Conservation (phyloP, 2,113 vertebrate genomes). For the Corythaixoides concolor region DNA sequence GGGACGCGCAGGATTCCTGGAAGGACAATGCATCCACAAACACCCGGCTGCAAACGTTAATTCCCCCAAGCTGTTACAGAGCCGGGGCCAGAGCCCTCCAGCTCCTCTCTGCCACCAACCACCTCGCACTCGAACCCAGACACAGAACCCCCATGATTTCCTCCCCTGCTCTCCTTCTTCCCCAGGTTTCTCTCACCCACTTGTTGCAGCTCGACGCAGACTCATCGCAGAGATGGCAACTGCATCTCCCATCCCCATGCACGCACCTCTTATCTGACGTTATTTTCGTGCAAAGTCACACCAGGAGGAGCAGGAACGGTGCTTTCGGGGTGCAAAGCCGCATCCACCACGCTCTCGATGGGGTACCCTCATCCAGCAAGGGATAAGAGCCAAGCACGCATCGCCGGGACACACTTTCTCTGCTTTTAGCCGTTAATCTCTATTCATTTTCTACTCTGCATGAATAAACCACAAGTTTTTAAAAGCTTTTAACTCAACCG, state of each 20-base stretch:
- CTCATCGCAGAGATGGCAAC: not conserved
- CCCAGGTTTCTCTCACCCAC: not conserved
- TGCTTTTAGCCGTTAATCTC: not conserved
- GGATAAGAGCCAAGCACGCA: fast-evolving
- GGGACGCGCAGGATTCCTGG: fast-evolving
- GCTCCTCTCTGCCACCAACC: not conserved
- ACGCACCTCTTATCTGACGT: not conserved
- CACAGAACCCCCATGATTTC: not conserved
- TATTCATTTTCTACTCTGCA: not conserved
- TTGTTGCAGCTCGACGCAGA: not conserved
- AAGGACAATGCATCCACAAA: not conserved
- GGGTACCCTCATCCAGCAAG: not conserved
- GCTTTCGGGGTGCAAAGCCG: fast-evolving
- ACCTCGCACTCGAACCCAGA: not conserved
- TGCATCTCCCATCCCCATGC: not conserved
- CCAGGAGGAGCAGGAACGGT: not conserved
- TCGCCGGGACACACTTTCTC: not conserved
- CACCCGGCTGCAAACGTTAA: not conserved
- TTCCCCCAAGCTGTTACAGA: not conserved
- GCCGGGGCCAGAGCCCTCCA: not conserved
- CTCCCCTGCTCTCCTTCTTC: not conserved
- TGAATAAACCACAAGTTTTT: not conserved
- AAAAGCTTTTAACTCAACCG: not conserved
- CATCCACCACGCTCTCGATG: not conserved
- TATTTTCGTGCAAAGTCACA: not conserved